phyloP scores from a whole-genome alignment of 2,797 vertebrate genomes.

The Semaprochilodus insignis region DNA sequence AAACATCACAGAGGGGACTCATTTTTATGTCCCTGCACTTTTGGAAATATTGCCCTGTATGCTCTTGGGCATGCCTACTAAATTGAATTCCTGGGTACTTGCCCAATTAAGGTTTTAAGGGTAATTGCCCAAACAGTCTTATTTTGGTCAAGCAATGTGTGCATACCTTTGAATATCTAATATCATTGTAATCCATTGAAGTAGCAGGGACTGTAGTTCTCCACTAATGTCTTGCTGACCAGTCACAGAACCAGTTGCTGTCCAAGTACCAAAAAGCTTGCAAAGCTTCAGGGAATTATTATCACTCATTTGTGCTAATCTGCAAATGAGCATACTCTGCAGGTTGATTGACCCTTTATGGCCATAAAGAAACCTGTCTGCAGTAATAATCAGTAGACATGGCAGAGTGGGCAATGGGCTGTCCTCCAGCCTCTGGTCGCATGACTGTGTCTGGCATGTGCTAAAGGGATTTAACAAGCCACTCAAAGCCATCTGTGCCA shows the following conservation, averaged over 20 bases:
- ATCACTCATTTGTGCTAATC: conserved; percentile 5
- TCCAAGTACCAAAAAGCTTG: neutral
- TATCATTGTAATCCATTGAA: too few relatives aligned
- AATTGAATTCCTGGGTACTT: too few relatives aligned
- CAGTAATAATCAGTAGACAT: neutral
- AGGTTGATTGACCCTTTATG: conserved; percentile 12
- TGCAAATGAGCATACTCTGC: conserved; percentile 5
- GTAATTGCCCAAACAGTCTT: too few relatives aligned
- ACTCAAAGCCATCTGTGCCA: conserved; percentile 53
- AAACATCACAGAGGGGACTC: too few relatives aligned
- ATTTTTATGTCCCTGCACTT: too few relatives aligned
- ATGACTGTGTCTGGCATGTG: conserved; percentile 31
- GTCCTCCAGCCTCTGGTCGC: conserved; percentile 19
- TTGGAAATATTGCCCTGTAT: too few relatives aligned
- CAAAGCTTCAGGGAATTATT: neutral
- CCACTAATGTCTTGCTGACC: neutral
- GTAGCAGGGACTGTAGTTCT: neutral
- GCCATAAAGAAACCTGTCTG: conserved; percentile 18
- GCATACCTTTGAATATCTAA: too few relatives aligned
- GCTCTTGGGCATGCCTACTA: too few relatives aligned
- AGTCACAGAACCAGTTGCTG: neutral
- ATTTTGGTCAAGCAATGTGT: too few relatives aligned
- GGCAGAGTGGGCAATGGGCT: conserved; percentile 26
- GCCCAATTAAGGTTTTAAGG: too few relatives aligned
- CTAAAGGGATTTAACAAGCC: conserved; percentile 32